Conservation (phyloP, 2,113 vertebrate genomes). For the Pygoscelis antarcticus region DNA sequence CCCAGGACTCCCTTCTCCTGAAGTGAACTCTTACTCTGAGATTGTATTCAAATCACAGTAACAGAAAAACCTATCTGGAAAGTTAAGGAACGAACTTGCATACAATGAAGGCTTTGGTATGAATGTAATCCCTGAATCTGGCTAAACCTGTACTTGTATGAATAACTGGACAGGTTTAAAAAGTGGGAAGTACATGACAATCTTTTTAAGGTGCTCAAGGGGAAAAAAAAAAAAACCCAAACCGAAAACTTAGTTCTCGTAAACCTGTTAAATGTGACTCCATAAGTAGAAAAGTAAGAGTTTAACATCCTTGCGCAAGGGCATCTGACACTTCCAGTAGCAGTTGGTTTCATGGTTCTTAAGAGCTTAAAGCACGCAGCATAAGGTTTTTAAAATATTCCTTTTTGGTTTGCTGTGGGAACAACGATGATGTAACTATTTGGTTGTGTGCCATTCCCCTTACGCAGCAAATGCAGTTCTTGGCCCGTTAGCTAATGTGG, state of each 20-base stretch:
- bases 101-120: background rate
- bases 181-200: background rate
- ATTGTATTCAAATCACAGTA: background rate
- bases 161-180: background rate
- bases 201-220: background rate
- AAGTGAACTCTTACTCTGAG: background rate
- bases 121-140: background rate
- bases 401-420: background rate
- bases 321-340: background rate
- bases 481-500: accelerated
- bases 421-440: background rate
- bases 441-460: background rate
- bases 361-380: background rate
- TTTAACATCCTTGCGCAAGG: background rate
- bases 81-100: background rate
- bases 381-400: background rate
- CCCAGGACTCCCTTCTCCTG: background rate
- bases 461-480: background rate
- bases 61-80: background rate
- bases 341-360: background rate
- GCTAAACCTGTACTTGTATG: background rate
- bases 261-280: background rate
- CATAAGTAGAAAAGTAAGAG: background rate
- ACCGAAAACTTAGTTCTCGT: background rate
- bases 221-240: accelerated